Base-by-base conservation (phyloP, 2,113 vertebrate species). In the Chrysochloris asiatica region DNA sequence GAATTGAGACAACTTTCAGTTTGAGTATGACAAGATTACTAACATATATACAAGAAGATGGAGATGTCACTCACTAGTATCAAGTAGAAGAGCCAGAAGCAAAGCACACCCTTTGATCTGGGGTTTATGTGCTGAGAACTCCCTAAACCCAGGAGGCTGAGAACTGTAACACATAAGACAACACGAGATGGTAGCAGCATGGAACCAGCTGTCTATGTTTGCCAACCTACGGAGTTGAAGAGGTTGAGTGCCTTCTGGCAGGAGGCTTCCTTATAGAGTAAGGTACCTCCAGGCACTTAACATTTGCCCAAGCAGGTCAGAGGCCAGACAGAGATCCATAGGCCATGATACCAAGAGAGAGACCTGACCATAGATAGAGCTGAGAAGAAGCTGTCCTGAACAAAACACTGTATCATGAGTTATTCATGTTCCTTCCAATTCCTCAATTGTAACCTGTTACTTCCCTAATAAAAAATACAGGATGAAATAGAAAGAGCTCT, bases 1-100 rank as follows among this genome's bases (percentile, higher is more conserved):
- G 36, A 93, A 95, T 43, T 67, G 22, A 76, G 43, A 72, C 80
- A 95, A 80, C 77, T 83, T 65, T 93, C 79, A 94, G 48, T 88
- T 77, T 48, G 76, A 22, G 12, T 86, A 86, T 26, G 69, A 93
- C 63, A 95, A 92, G 36, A 90, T 88, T 83, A 67, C 79, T 76
- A 81, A 63, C 5, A 71, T 56, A 83, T 65, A 89, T 47, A 73
- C 13, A 86, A 61, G 69, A 63, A 84, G 61, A 41, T 22, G 19
- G 65, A 17, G 10, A 67, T 30, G n/a, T n/a, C n/a, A n/a, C 65
- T 8, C n/a, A 36, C 17, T 38, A 36, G 26, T n/a, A 67, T 67
- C n/a, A 67, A 67, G 65, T 28, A 56, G 54, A n/a, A 38, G 65
- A 67, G 65, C 6, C 65, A 67, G 17, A n/a, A 67, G 16, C 3